phyloP scores from a whole-genome alignment of 2,888 invertebrate species.

The Tenthredo scrophulariae region DNA sequence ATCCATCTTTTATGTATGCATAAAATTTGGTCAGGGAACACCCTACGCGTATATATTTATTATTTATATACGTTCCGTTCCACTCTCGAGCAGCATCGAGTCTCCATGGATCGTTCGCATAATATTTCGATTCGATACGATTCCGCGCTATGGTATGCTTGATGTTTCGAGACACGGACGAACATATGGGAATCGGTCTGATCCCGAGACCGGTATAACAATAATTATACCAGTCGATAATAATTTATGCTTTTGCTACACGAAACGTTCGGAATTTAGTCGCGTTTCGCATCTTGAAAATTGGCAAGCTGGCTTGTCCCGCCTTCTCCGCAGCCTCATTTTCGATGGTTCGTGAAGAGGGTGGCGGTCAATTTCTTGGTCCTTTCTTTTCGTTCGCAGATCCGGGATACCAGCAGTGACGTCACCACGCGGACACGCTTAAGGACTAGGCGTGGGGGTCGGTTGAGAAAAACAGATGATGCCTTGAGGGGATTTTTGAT shows the following conservation, averaged over 20 bases:
- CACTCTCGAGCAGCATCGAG: conserved; percentile 3
- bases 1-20: background rate
- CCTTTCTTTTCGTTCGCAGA: background rate
- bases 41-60: conserved; percentile 1
- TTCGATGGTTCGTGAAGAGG: conserved; percentile 7
- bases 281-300: conserved; percentile 24
- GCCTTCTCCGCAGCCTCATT: conserved; percentile 6
- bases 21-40: conserved; percentile 13
- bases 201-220: conserved; percentile 8
- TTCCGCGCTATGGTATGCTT: conserved; percentile 11
- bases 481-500: conserved; percentile 45
- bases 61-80: background rate
- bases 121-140: conserved; percentile 40
- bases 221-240: conserved; percentile 37
- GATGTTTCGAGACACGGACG: conserved; percentile 15
- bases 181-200: background rate
- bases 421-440: conserved; percentile 31
- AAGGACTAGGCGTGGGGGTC: conserved; percentile 31
- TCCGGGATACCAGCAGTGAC: conserved; percentile 1
- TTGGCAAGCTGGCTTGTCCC: conserved; percentile 17
- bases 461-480: conserved; percentile 33
- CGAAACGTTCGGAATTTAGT: conserved; percentile 15
- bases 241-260: conserved; percentile 31
- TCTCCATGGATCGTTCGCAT: conserved; percentile 39
- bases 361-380: conserved; percentile 18